These are phyloP conservation scores for Cheiracanthium punctorium DNA, from an alignment of 2,888 invertebrate genomes.

Conservation along the genomic window DNA sequence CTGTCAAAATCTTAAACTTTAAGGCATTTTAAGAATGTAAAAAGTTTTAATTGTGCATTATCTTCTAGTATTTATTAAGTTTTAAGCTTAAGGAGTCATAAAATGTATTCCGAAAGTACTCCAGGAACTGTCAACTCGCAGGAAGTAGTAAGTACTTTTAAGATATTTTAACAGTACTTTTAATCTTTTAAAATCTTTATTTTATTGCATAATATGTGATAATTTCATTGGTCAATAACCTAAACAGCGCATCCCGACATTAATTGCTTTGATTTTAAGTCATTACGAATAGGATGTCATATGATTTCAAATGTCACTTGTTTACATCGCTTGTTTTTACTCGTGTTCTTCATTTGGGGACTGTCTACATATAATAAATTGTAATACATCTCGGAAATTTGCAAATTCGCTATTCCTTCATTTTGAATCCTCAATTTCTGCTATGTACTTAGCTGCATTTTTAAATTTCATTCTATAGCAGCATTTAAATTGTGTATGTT, in stretches of 20 bases:
- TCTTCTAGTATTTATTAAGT: conserved; percentile 7
- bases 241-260: background rate
- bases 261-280: background rate
- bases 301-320: conserved; percentile 16
- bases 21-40: background rate
- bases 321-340: conserved; percentile 31
- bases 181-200: conserved; percentile 11
- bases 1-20: background rate
- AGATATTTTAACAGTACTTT: background rate
- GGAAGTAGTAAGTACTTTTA: conserved; percentile 26
- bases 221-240: conserved; percentile 13
- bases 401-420: no score
- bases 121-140: background rate
- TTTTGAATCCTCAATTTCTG: no score
- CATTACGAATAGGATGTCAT: conserved; percentile 27
- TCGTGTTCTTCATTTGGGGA: background rate
- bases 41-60: background rate
- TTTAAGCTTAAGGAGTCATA: background rate
- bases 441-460: no score
- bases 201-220: conserved; percentile 9
- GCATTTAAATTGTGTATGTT: no score
- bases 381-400: no score
- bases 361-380: background rate
- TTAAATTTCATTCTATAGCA: no score
- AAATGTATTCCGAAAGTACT: conserved; percentile 10